Evolutionary conservation across 1,140 invertebrate species (phyloP).

Genomic region (Pseudomyrmex dendroicus): DNA sequence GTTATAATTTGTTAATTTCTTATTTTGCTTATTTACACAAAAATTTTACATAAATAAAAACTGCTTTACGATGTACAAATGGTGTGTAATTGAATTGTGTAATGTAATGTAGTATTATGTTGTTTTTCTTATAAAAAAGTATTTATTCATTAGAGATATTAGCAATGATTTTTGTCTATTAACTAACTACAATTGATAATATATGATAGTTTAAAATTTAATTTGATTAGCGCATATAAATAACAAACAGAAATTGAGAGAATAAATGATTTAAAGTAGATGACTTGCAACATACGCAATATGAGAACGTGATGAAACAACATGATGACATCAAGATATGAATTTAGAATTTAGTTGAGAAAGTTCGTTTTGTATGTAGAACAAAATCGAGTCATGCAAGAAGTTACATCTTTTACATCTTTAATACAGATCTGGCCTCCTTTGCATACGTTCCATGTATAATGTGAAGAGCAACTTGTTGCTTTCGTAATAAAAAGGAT

Average conservation of each 20-base stretch:
- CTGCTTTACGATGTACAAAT: conserved; percentile 24
- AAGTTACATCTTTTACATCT: neutral
- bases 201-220: too few species aligned
- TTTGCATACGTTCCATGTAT: conserved; percentile 86
- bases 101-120: neutral
- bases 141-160: neutral
- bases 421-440: conserved; percentile 78
- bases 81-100: neutral
- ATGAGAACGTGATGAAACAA: too few species aligned
- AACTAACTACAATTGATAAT: too few species aligned
- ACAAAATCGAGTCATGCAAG: too few species aligned
- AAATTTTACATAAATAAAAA: conserved; percentile 25
- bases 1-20: neutral
- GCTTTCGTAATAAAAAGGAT: conserved; percentile 88
- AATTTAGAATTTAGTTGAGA: too few species aligned
- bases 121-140: neutral
- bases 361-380: too few species aligned
- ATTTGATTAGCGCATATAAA: too few species aligned
- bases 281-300: too few species aligned
- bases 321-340: too few species aligned
- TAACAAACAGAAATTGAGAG: too few species aligned
- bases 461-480: conserved; percentile 88
- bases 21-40: conserved; percentile 9
- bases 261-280: too few species aligned
- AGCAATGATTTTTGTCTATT: too few species aligned